Percentiles rank a stretch among this genome's conserved stretches.
Conservation (phyloP, 2,797 vertebrate species). For the Iguana delicatissima region DNA sequence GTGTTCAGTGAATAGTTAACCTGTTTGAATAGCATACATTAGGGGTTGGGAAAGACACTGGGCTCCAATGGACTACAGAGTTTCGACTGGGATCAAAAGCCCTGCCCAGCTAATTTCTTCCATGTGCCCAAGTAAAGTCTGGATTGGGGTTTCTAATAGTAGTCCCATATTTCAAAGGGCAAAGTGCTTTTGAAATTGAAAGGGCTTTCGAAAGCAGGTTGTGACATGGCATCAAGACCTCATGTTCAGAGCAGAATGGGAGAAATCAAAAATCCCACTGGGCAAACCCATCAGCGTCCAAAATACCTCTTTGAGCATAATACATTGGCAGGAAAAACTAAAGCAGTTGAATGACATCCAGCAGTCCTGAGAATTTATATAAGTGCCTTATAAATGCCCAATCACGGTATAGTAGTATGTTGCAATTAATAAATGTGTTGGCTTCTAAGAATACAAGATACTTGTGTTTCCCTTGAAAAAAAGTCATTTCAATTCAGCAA, state of each 20-base stretch:
- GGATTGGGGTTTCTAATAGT: not conserved
- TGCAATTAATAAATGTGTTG: not conserved
- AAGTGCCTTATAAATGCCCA: not conserved
- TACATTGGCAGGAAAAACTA: not conserved
- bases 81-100: slow-evolving; percentile 4
- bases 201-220: slow-evolving; percentile 4
- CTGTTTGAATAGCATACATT: slow-evolving; percentile 7
- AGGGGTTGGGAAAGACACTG: slow-evolving; percentile 24
- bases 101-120: not conserved
- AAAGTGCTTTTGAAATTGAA: not conserved
- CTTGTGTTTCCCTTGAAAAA: not conserved
- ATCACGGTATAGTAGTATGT: not conserved
- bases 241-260: not conserved
- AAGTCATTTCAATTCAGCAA: not conserved
- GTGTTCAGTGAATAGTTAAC: slow-evolving; percentile 65
- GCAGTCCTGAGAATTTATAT: not conserved
- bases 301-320: not conserved
- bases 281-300: not conserved
- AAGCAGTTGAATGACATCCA: not conserved
- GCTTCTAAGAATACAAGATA: not conserved
- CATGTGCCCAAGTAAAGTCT: not conserved
- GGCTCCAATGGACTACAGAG: not conserved
- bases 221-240: not conserved
- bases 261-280: not conserved
- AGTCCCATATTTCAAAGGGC: not conserved